phyloP scores from a whole-genome alignment of 1,140 invertebrate species.

The Pantala flavescens region DNA sequence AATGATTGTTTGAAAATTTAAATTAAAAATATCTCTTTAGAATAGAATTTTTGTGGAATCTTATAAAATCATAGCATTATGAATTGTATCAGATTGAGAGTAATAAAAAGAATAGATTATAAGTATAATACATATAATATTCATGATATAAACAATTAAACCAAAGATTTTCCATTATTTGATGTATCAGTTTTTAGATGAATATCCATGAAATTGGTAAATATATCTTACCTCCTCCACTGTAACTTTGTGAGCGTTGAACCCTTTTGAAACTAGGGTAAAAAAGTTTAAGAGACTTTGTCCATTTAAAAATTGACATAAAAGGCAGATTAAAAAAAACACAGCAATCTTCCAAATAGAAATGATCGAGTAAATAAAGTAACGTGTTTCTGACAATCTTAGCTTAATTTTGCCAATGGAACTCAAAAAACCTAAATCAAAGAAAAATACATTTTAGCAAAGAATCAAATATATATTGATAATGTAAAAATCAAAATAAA shows the following conservation, averaged over 20 bases:
- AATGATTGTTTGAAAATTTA: slow-evolving; percentile 25
- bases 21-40: no score
- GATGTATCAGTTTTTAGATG: no score
- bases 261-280: slow-evolving; percentile 60
- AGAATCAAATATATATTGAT: no score
- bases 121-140: no score
- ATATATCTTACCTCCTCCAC: slow-evolving; percentile 52
- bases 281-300: slow-evolving; percentile 69
- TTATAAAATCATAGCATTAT: no score
- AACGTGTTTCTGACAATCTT: slow-evolving; percentile 63
- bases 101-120: no score
- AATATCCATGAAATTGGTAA: neutral
- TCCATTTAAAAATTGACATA: slow-evolving; percentile 62
- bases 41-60: no score
- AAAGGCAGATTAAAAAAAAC: slow-evolving; percentile 61
- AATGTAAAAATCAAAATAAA: no score
- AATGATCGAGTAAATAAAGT: slow-evolving; percentile 83
- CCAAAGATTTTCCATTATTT: no score
- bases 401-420: slow-evolving; percentile 72
- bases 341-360: slow-evolving; percentile 78
- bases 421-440: slow-evolving; percentile 57
- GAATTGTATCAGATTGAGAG: no score
- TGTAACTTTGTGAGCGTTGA: slow-evolving; percentile 64
- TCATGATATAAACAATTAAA: no score
- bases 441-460: neutral